phyloP scores from a whole-genome alignment of 2,888 invertebrate genomes.

The Flexamia atlantica region DNA sequence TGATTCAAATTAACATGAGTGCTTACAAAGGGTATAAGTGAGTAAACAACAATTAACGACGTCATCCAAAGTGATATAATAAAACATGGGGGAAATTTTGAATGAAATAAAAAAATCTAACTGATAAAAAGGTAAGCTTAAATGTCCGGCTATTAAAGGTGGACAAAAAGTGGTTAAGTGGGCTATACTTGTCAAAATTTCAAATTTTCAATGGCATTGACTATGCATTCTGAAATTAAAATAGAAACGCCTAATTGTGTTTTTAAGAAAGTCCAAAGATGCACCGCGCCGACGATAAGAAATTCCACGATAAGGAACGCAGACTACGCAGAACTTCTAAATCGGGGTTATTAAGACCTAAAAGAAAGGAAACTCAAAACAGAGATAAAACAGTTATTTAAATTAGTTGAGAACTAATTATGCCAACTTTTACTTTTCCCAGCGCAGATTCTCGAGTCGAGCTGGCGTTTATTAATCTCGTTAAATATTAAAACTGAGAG shows the following conservation, averaged over 20 bases:
- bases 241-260: background rate
- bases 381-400: constrained; percentile 58
- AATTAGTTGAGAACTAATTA: constrained; percentile 58
- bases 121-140: no score
- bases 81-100: no score
- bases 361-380: constrained; percentile 51
- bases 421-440: constrained; percentile 22
- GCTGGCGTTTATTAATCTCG: constrained; percentile 39
- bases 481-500: constrained; percentile 48
- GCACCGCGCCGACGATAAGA: constrained; percentile 4
- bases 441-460: background rate
- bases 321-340: constrained; percentile 17
- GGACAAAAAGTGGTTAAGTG: no score
- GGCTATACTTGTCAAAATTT: no score
- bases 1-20: no score
- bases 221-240: no score
- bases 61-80: no score
- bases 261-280: constrained; percentile 14
- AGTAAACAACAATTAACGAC: no score
- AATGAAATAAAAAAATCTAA: no score
- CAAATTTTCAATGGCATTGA: no score
- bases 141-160: no score
- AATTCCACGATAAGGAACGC: background rate
- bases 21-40: no score
- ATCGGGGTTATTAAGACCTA: constrained; percentile 26